Conservation (phyloP, 2,888 invertebrate genomes). For the Mimachlamys varia region DNA sequence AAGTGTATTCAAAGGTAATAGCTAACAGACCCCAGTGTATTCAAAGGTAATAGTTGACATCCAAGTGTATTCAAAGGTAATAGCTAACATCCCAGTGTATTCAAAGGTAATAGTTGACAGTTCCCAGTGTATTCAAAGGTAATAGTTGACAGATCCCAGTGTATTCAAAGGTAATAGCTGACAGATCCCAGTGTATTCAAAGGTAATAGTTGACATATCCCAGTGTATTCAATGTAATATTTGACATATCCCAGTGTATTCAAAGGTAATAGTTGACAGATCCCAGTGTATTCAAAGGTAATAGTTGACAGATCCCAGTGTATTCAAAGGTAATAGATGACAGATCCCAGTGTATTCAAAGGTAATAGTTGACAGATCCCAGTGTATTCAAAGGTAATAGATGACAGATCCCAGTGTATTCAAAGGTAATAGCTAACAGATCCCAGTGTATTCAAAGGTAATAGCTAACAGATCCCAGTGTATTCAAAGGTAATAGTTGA, state of each 20-base stretch:
- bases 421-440: conserved; percentile 72
- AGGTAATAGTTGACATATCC: conserved; percentile 70
- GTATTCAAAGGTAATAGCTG: conserved; percentile 77
- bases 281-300: conserved; percentile 73
- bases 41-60: conserved; percentile 74
- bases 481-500: conserved; percentile 72
- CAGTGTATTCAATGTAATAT: conserved; percentile 75
- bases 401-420: no score
- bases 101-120: conserved; percentile 70
- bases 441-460: conserved; percentile 74
- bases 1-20: no score
- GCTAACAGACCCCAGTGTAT: conserved; percentile 65
- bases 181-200: no score
- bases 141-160: conserved; percentile 64
- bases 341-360: no score
- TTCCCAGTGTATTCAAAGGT: conserved; percentile 73
- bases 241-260: conserved; percentile 67
- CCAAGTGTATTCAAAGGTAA: conserved; percentile 74
- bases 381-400: conserved; percentile 75
- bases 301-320: conserved; percentile 63
- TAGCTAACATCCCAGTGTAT: no score
- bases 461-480: no score
- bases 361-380: conserved; percentile 69
- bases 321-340: conserved; percentile 77
- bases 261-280: conserved; percentile 74